Conservation (phyloP, 1,140 invertebrate species). For the Heterodera carotae region DNA sequence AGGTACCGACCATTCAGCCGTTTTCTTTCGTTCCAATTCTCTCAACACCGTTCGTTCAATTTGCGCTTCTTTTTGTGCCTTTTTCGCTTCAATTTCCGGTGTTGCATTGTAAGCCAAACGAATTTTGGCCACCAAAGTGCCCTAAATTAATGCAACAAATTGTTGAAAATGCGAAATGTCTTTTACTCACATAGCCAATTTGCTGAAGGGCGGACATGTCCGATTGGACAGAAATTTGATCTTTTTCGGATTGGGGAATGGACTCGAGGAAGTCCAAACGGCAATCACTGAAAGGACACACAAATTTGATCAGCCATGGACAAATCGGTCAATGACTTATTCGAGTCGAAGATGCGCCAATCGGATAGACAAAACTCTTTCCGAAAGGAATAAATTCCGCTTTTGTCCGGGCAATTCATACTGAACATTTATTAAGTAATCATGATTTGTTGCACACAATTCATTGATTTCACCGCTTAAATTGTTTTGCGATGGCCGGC, state of each 20-base stretch:
- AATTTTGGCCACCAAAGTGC: conserved; percentile 64
- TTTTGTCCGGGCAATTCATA: conserved; percentile 58
- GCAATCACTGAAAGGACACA: conserved; percentile 44
- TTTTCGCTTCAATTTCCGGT: conserved; percentile 50
- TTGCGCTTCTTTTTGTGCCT: conserved; percentile 56
- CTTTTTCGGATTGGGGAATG: conserved; percentile 19
- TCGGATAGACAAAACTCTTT: conserved; percentile 66
- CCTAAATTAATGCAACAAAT: conserved; percentile 38
- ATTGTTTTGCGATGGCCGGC: conserved; percentile 36
- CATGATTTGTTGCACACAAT: background rate
- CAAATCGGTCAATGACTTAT: conserved; percentile 32
- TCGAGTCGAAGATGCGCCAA: conserved; percentile 59
- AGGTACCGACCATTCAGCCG: background rate
- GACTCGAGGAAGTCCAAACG: conserved; percentile 60
- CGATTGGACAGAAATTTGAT: conserved; percentile 59
- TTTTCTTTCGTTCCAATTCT: conserved; percentile 26
- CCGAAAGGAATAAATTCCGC: conserved; percentile 63
- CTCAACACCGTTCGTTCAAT: conserved; percentile 53
- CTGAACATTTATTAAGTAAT: conserved; percentile 37
- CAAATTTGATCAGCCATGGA: background rate
- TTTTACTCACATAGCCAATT: conserved; percentile 61
- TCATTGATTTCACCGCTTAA: conserved; percentile 22
- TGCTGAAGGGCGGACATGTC: conserved; percentile 60
- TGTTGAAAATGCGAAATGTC: background rate
- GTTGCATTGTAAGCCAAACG: conserved; percentile 63